Conservation (phyloP, 2,113 vertebrate species). For the Trogon surrucura region DNA sequence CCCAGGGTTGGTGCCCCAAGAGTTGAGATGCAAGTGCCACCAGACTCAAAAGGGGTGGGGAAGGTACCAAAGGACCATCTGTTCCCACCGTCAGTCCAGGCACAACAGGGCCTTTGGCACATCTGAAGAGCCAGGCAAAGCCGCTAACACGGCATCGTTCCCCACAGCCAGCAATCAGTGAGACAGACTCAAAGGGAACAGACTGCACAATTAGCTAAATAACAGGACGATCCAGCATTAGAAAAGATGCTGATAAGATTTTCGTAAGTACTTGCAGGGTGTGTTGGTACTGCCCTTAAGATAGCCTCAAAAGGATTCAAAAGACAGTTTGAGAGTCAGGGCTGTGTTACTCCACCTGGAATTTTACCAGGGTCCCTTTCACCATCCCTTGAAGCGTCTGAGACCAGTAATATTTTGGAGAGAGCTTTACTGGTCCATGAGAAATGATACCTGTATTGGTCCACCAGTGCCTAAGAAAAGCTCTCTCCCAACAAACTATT, state of each 20-base stretch:
- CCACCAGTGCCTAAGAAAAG: not conserved
- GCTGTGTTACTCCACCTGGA: not conserved
- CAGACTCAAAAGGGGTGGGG: not conserved
- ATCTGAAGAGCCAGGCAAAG: not conserved
- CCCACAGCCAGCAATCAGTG: not conserved
- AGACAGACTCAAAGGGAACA: not conserved
- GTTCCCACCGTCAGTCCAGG: not conserved
- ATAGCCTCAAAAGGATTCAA: not conserved
- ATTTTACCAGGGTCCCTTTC: not conserved
- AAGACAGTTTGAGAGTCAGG: not conserved
- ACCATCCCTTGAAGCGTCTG: not conserved
- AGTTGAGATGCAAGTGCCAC: not conserved
- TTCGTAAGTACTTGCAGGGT: not conserved
- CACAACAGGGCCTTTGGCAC: not conserved
- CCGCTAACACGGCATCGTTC: accelerated
- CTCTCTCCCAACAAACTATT: not conserved
- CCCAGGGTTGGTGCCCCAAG: not conserved
- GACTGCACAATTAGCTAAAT: not conserved
- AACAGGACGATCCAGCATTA: not conserved
- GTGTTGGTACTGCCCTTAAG: not conserved
- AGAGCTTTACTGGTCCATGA: not conserved
- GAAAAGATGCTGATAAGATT: not conserved
- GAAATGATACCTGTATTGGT: not conserved
- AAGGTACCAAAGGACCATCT: not conserved
- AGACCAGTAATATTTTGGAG: not conserved